Evolutionary conservation across 2,888 invertebrate genomes (phyloP).

Genomic region (Aethes cnicana): DNA sequence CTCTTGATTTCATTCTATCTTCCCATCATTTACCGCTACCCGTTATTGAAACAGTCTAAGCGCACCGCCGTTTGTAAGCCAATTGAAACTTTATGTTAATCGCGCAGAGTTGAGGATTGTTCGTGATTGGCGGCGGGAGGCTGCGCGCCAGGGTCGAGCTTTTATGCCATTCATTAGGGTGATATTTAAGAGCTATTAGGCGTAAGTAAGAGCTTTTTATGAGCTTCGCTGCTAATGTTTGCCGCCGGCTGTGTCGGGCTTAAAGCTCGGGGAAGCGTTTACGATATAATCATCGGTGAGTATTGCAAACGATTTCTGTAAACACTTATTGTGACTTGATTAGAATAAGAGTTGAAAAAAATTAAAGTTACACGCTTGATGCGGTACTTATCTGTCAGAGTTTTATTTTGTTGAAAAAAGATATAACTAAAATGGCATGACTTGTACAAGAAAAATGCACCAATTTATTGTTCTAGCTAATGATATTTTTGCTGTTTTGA

Average conservation of each 20-base stretch:
- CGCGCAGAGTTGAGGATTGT: slow-evolving; percentile 36
- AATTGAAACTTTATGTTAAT: slow-evolving; percentile 38
- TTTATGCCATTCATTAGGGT: slow-evolving; percentile 61
- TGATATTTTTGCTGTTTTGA: too few relatives aligned
- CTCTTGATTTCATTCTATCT: slow-evolving; percentile 67
- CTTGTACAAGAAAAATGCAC: too few relatives aligned
- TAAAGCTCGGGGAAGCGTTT: too few relatives aligned
- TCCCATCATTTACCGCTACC: slow-evolving; percentile 59
- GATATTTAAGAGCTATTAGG: slow-evolving; percentile 60
- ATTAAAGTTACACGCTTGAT: too few relatives aligned
- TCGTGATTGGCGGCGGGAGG: slow-evolving; percentile 34
- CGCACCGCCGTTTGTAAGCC: slow-evolving; percentile 10
- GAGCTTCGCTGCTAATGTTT: slow-evolving; percentile 13
- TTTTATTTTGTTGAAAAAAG: too few relatives aligned
- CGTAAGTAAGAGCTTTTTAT: slow-evolving; percentile 50
- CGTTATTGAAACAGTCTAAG: slow-evolving; percentile 43
- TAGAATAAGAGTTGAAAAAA: too few relatives aligned
- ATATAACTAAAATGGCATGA: too few relatives aligned
- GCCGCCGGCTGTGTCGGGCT: background rate
- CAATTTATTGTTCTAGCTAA: too few relatives aligned
- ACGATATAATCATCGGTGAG: too few relatives aligned
- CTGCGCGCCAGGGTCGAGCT: slow-evolving; percentile 40
- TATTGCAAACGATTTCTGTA: too few relatives aligned
- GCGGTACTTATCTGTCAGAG: too few relatives aligned
- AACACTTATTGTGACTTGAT: too few relatives aligned